Evolutionary conservation across 2,113 vertebrate genomes (phyloP), one percentile per base, ranked within the genome.

Genomic region (Psittacula cyanocephala): DNA sequence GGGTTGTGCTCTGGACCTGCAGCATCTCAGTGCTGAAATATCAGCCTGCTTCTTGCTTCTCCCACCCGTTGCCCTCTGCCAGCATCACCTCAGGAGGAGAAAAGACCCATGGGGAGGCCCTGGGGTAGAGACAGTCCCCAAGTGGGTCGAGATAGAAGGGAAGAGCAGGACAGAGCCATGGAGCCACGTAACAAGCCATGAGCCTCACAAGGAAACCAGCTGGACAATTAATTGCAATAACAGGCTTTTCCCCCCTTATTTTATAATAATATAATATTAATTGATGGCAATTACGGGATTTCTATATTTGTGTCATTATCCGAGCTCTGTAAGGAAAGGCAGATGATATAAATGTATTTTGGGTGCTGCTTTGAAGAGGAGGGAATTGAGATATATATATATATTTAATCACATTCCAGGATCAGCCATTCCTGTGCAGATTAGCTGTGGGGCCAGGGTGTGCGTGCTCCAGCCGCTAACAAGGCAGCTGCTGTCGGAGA

Each of bases 231-330:
- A 69, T 86, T 53, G 60, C 53, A 90, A 77, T 77, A 76, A 88
- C 89, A 85, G 4, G 6, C 3, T 7, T 31, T 10, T 4, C 5
- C 1, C 14, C 6, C 7, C 20, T 37, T 37, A 49, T 80, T 47
- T 89, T 39, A 69, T 60, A 85, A 88, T 47, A 52, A 25, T 46
- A 91, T 89, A 62, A 94, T 94, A 94, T 81, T 39, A 91, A 95
- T 94, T 87, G 77, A 87, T 75, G 55, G 89, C 87, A 92, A 81
- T 92, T 68, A 87, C 6, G 4, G 62, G 78, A 72, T 93, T 88
- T 79, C 92, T 94, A 11, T 64, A 29, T 81, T 94, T 81, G 39
- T 89, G 75, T 33, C 70, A 2, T 72, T 88, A 65, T 82, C 79
- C 69, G 67, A 77, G 10, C 75, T 72, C 5, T 3, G 13, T 62